phyloP scores from a whole-genome alignment of 2,888 invertebrate genomes.

The Andrena praecox region DNA sequence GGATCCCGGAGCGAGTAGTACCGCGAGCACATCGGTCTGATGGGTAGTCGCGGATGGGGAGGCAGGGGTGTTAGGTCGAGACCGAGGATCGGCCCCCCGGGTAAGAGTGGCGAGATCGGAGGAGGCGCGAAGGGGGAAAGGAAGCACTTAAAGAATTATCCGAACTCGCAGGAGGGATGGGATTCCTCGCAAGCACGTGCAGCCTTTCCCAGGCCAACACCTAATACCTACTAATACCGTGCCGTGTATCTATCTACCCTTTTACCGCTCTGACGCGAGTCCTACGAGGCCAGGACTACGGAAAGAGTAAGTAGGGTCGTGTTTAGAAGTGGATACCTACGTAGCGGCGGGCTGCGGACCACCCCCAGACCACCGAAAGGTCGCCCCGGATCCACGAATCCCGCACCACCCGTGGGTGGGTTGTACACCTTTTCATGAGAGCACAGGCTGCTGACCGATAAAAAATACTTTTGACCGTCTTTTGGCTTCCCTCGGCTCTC shows the following conservation, averaged over 20 bases:
- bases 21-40: slow-evolving; percentile 70
- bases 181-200: slow-evolving; percentile 83
- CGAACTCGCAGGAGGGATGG: slow-evolving; percentile 82
- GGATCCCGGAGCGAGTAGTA: slow-evolving; percentile 59
- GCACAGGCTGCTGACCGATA: slow-evolving; percentile 24
- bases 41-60: slow-evolving; percentile 68
- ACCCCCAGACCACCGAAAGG: slow-evolving; percentile 66
- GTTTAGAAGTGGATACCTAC: slow-evolving; percentile 77
- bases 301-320: slow-evolving; percentile 80
- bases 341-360: slow-evolving; percentile 72
- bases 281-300: slow-evolving; percentile 80
- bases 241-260: slow-evolving; percentile 84
- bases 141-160: slow-evolving; percentile 85
- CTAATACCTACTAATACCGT: slow-evolving; percentile 85
- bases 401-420: slow-evolving; percentile 16
- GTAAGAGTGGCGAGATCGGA: slow-evolving; percentile 68
- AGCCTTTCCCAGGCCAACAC: slow-evolving; percentile 84
- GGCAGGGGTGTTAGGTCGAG: slow-evolving; percentile 61
- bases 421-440: slow-evolving; percentile 21
- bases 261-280: slow-evolving; percentile 83
- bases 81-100: slow-evolving; percentile 72
- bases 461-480: slow-evolving; percentile 48
- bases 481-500: slow-evolving; percentile 17
- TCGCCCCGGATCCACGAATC: slow-evolving; percentile 56
- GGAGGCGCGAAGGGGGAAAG: slow-evolving; percentile 75